A percentile compares a stretch with the other conserved stretches of the same genome.
Evolutionary conservation across 2,888 invertebrate species (phyloP).

Genomic region (Xylota sylvarum): DNA sequence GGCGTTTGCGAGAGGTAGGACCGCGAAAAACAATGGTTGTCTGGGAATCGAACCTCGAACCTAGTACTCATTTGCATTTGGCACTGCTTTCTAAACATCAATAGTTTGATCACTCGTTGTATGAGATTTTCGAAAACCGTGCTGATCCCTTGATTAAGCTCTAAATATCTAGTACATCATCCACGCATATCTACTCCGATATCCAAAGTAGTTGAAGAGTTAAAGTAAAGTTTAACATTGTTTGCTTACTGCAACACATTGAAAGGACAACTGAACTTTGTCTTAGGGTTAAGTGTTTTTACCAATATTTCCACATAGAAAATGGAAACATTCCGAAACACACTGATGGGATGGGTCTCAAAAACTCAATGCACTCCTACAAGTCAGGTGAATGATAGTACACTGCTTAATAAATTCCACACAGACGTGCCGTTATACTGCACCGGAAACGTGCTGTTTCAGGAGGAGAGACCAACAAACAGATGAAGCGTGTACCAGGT

Average conservation of each 20-base stretch:
- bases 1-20: no score
- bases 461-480: background rate
- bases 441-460: background rate
- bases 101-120: no score
- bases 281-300: background rate
- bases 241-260: background rate
- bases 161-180: no score
- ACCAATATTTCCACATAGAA: background rate
- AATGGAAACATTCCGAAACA: background rate
- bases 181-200: no score
- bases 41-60: no score
- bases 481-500: background rate
- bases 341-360: background rate
- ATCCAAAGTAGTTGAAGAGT: no score
- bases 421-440: background rate
- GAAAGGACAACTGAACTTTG: background rate
- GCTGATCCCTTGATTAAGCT: no score
- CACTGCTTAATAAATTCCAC: constrained; percentile 1
- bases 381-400: background rate
- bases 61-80: no score
- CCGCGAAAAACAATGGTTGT: no score
- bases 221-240: background rate
- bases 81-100: no score
- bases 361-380: background rate
- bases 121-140: no score